These are phyloP conservation scores for Heterotilapia buettikoferi DNA, from an alignment of 2,113 vertebrate genomes.

Conservation along the genomic window DNA sequence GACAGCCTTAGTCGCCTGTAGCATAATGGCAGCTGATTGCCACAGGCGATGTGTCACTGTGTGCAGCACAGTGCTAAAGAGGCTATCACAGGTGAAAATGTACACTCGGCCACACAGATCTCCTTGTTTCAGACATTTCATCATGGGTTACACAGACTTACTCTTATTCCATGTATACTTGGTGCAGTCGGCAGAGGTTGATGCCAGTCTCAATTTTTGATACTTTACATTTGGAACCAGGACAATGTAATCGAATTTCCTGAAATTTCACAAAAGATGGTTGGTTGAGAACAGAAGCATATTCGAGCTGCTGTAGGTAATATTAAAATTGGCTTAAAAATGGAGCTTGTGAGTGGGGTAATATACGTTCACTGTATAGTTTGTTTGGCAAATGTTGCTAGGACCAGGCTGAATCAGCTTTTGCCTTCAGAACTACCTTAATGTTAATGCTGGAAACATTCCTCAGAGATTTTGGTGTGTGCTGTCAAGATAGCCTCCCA, in stretches of 20 bases:
- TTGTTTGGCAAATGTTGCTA: background rate
- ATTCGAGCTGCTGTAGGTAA: background rate
- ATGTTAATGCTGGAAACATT: background rate
- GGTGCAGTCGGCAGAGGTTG: background rate
- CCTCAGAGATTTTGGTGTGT: background rate
- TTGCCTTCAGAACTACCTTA: background rate
- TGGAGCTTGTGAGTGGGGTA: background rate
- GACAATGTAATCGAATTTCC: background rate
- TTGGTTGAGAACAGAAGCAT: background rate
- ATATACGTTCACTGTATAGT: rapidly evolving
- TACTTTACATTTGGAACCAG: background rate
- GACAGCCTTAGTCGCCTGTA: background rate
- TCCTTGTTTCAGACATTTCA: background rate
- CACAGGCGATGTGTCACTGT: conserved; percentile 10
- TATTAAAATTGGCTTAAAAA: background rate
- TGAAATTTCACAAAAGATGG: background rate
- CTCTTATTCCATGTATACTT: background rate
- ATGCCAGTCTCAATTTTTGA: background rate
- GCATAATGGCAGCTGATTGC: conserved; percentile 16
- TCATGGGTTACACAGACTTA: background rate
- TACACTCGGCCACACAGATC: background rate
- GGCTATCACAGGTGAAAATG: background rate
- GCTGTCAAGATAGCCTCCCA: background rate
- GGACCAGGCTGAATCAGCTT: rapidly evolving
- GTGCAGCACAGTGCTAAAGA: background rate